Percentiles rank a stretch among this genome's conserved stretches.
phyloP scores from a whole-genome alignment of 2,888 invertebrate species.

The Noctua janthina region DNA sequence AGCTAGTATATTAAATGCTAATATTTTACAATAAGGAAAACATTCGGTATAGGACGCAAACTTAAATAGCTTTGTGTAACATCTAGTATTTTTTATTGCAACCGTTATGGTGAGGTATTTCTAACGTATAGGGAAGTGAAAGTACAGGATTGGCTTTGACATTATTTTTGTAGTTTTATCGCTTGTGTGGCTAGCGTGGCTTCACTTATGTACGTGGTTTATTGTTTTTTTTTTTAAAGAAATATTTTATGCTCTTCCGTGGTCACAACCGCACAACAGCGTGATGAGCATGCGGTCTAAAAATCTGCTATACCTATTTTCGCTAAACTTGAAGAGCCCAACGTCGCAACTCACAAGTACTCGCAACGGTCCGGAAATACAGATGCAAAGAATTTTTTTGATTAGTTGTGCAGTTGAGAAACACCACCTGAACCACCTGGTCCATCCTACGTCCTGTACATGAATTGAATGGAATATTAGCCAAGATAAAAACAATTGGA shows the following conservation, averaged over 20 bases:
- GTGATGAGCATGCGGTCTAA: background rate
- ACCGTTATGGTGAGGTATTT: slow-evolving; percentile 32
- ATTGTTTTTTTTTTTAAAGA: background rate
- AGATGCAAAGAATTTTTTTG: slow-evolving; percentile 24
- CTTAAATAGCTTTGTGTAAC: slow-evolving; percentile 28
- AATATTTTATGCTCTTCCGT: background rate
- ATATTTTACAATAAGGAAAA: slow-evolving; percentile 59
- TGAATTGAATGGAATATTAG: background rate
- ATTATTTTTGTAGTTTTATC: background rate
- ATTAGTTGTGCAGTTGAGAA: background rate
- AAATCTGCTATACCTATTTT: slow-evolving; percentile 10
- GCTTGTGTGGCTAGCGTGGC: background rate
- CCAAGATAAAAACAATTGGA: slow-evolving; percentile 5
- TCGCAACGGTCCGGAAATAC: slow-evolving; percentile 20
- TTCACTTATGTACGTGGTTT: background rate
- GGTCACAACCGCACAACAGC: background rate
- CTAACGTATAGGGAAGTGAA: slow-evolving; percentile 42
- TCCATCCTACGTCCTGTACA: background rate
- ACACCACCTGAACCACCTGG: background rate
- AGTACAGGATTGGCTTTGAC: slow-evolving; percentile 24
- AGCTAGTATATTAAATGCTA: slow-evolving; percentile 44
- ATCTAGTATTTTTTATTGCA: slow-evolving; percentile 39
- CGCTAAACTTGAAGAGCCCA: background rate
- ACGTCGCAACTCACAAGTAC: background rate
- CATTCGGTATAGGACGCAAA: slow-evolving; percentile 41